A percentile compares a stretch with the other conserved stretches of the same genome.
phyloP scores from a whole-genome alignment of 2,888 invertebrate species.

The Scaptomyza flava region DNA sequence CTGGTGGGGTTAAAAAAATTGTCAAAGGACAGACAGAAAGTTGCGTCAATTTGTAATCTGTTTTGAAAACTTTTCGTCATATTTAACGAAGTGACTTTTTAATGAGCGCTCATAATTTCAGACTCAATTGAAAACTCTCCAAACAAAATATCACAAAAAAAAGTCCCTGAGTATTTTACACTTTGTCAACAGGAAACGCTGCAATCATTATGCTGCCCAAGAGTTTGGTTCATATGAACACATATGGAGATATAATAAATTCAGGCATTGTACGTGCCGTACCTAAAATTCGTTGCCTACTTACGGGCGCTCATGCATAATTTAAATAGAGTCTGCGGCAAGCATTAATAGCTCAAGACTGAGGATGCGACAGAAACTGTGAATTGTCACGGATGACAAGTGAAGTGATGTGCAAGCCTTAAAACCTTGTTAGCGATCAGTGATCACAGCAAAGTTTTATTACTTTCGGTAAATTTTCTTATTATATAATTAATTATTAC shows the following conservation, averaged over 20 bases:
- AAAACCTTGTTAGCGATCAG: too few relatives aligned
- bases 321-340: constrained; percentile 36
- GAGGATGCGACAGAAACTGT: constrained; percentile 2
- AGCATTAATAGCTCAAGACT: background rate
- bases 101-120: constrained; percentile 46
- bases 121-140: constrained; percentile 48
- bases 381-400: background rate
- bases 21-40: background rate
- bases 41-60: constrained; percentile 6
- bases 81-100: constrained; percentile 43
- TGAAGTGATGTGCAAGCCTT: background rate
- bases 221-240: too few relatives aligned
- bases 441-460: background rate
- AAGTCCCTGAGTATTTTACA: constrained; percentile 62
- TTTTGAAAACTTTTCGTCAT: constrained; percentile 30
- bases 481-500: too few relatives aligned
- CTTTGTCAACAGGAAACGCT: constrained; percentile 44
- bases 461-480: too few relatives aligned
- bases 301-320: constrained; percentile 59
- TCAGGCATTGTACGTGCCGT: constrained; percentile 65
- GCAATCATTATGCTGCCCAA: too few relatives aligned
- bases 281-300: constrained; percentile 55
- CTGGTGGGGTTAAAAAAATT: background rate
- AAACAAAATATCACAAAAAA: constrained; percentile 29
- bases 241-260: constrained; percentile 70